These are phyloP conservation scores for Molossus alvarezi DNA, from an alignment of 2,797 vertebrate genomes.

Conservation along the genomic window DNA sequence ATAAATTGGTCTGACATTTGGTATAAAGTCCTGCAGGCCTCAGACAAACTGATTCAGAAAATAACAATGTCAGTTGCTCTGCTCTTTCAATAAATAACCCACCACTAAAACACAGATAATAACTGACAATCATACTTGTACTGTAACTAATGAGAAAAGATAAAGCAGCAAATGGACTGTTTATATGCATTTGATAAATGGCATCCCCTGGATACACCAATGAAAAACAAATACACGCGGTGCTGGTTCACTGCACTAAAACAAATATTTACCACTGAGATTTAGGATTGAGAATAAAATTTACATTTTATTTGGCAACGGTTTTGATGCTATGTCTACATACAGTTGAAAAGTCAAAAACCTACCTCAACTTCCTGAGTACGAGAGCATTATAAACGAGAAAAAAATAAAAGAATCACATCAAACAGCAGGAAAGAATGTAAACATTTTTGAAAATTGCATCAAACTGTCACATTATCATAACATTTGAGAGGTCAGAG, in stretches of 20 bases:
- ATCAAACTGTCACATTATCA: slow-evolving; percentile 79
- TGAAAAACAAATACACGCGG: slow-evolving; percentile 61
- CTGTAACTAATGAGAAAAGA: slow-evolving; percentile 86
- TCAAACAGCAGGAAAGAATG: slow-evolving; percentile 86
- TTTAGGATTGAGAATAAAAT: slow-evolving; percentile 75
- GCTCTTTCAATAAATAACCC: slow-evolving; percentile 84
- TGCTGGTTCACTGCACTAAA: slow-evolving; percentile 79
- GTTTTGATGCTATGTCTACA: slow-evolving; percentile 80
- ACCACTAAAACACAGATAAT: slow-evolving; percentile 85
- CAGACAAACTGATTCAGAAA: slow-evolving; percentile 85
- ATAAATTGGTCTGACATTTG: slow-evolving; percentile 86
- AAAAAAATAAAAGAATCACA: slow-evolving; percentile 89
- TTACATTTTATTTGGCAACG: slow-evolving; percentile 79
- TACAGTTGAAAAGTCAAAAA: slow-evolving; percentile 89
- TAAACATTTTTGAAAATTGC: slow-evolving; percentile 85
- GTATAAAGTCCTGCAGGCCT: slow-evolving; percentile 83
- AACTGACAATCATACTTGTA: slow-evolving; percentile 83
- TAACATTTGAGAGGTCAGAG: slow-evolving; percentile 78
- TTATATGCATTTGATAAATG: slow-evolving; percentile 84
- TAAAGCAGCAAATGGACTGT: slow-evolving; percentile 84
- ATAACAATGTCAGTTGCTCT: slow-evolving; percentile 80
- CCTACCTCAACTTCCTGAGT: slow-evolving; percentile 98
- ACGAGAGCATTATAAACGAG: slow-evolving; percentile 92
- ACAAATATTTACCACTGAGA: slow-evolving; percentile 79
- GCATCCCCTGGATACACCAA: slow-evolving; percentile 73